A percentile compares a stretch with the other conserved stretches of the same genome.
These are phyloP conservation scores for Takifugu ocellatus DNA, from an alignment of 2,797 vertebrate genomes.

Conservation along the genomic window DNA sequence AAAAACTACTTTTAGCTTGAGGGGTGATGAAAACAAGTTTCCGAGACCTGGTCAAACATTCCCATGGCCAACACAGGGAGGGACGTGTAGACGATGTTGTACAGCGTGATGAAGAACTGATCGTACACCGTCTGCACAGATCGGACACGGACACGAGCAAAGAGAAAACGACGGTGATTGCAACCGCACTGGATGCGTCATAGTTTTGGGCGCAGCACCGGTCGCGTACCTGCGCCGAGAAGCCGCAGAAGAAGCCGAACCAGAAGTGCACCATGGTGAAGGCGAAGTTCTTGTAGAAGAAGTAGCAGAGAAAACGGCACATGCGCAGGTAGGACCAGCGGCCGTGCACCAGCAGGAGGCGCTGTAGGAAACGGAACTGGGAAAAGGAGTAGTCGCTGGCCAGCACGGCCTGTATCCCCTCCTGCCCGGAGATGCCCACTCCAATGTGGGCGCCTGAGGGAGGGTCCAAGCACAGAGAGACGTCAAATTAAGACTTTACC, in stretches of 20 bases:
- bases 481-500: not conserved
- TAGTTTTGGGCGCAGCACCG: no score
- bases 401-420: slow-evolving; percentile 92
- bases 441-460: slow-evolving; percentile 88
- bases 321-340: slow-evolving; percentile 97
- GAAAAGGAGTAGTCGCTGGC: slow-evolving; percentile 93
- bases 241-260: slow-evolving; percentile 97
- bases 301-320: slow-evolving; percentile 97
- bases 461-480: not conserved
- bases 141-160: slow-evolving; percentile 18
- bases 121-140: slow-evolving; percentile 83
- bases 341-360: slow-evolving; percentile 91
- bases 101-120: slow-evolving; percentile 94
- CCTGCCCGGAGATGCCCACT: slow-evolving; percentile 93
- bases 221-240: slow-evolving; percentile 84
- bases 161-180: no score
- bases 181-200: no score
- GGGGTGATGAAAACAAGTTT: no score
- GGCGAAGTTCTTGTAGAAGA: slow-evolving; percentile 99
- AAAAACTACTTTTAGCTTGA: no score
- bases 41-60: slow-evolving; percentile 90
- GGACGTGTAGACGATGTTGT: slow-evolving; percentile 95
- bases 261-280: slow-evolving; percentile 99
- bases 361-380: slow-evolving; percentile 94
- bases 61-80: slow-evolving; percentile 96